Percentiles rank a stretch among this genome's conserved stretches.
phyloP scores from a whole-genome alignment of 92 coral and sea anemone genomes.

The Desmophyllum pertusum region DNA sequence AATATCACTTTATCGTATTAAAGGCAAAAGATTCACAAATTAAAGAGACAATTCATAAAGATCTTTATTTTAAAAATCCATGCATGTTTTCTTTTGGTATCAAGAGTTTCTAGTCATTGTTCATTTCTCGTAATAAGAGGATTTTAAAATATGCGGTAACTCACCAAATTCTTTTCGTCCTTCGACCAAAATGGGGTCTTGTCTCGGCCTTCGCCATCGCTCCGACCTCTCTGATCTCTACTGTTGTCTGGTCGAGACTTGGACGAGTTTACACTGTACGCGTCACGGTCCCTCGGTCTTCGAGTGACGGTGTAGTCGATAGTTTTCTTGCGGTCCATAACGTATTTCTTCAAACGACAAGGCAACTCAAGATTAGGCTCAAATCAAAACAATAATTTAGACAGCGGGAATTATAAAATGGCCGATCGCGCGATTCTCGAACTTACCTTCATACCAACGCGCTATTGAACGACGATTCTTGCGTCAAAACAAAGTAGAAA shows the following conservation, averaged over 20 bases:
- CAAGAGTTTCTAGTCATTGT: neutral
- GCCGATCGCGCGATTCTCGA: neutral
- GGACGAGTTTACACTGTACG: neutral
- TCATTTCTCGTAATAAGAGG: neutral
- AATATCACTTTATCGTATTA: too few species aligned
- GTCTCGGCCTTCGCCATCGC: neutral
- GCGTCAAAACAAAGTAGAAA: neutral
- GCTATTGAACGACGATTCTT: neutral
- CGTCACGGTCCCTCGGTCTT: slow-evolving; percentile 28
- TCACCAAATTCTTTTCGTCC: slow-evolving; percentile 38
- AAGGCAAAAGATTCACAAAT: neutral
- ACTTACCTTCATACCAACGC: slow-evolving; percentile 1
- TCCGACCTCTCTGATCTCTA: slow-evolving; percentile 29
- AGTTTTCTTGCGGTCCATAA: slow-evolving; percentile 42
- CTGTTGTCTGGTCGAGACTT: slow-evolving; percentile 29
- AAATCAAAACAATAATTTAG: too few species aligned
- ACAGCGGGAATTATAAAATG: neutral
- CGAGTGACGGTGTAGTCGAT: slow-evolving; percentile 50
- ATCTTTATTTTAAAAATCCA: neutral
- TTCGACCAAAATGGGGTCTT: slow-evolving; percentile 45
- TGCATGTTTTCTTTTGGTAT: neutral
- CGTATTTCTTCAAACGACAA: neutral
- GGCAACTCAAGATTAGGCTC: neutral
- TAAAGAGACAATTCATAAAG: too few species aligned
- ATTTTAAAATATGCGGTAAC: neutral